Evolutionary conservation across 2,113 vertebrate genomes (phyloP), one percentile per base, ranked within the genome.

Genomic region (Caloenas nicobarica): DNA sequence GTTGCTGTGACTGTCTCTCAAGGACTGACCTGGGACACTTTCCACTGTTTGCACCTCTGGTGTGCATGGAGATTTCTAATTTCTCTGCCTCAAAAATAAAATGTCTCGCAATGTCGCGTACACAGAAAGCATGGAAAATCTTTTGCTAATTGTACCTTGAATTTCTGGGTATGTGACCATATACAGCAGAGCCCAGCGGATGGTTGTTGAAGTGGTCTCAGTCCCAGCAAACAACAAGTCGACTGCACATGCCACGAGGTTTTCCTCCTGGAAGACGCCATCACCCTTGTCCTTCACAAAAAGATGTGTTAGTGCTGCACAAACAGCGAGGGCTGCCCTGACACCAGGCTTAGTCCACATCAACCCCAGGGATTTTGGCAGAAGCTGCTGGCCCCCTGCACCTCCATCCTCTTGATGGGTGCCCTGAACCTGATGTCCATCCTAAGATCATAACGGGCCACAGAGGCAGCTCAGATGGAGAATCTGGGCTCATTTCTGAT

Each of bases 181-280:
- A n/a, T 95, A 99, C 0, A 99, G 96, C 50, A 99, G 82, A 33
- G 92, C 98, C 98, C 98, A 99, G 66, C 95, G 95, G 36, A 99
- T 50, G 4, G 98, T 99, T 0, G 98, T 98, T 11, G 97, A 95
- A 1, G 97, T 98, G 58, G 95, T 98, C 88, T 98, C 97, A 0
- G 98, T 99, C 79, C 98, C 98, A 12, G 98, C 98, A 3, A 93
- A 60, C 64, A 99, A 97, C 62, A 99, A 96, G 78, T 99, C 99
- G 1, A 98, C 6, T 0, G 91, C 8, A 6, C 97, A 98, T 2
- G 65, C 16, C 40, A 68, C 24, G 5, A 99, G 94, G 56, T 98
- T 98, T 29, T 97, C 81, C 5, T 98, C 80, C 33, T 78, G 31
- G 89, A 99, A 98, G 38, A 44, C 97, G 60, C 96, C 60, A 4